phyloP scores from a whole-genome alignment of 2,888 invertebrate genomes.

The Disparrhopalites patrizii region DNA sequence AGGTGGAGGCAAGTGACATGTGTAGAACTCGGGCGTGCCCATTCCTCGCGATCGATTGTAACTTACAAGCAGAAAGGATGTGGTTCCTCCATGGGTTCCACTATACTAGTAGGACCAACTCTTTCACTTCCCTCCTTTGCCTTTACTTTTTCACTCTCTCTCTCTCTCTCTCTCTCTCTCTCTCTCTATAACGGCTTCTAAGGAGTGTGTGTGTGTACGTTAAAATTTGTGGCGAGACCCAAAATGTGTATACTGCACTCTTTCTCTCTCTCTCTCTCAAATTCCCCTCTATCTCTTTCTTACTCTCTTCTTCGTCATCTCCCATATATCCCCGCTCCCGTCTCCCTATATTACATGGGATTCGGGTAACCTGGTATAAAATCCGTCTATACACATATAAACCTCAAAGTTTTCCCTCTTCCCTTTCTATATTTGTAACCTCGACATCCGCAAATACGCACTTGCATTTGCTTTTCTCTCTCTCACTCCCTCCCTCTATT shows the following conservation, averaged over 20 bases:
- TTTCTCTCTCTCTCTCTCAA: neutral
- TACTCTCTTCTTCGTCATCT: no score
- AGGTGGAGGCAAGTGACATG: conserved; percentile 38
- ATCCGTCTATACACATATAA: no score
- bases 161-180: no score
- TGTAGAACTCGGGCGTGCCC: conserved; percentile 48
- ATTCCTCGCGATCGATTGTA: conserved; percentile 48
- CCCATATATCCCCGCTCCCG: no score
- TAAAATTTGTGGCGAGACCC: no score
- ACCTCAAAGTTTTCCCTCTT: neutral
- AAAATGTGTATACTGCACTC: no score
- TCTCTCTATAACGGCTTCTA: no score
- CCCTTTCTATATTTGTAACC: neutral
- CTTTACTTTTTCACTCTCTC: no score
- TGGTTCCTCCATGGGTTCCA: conserved; percentile 15
- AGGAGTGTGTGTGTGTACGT: no score
- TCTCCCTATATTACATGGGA: no score
- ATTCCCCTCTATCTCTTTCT: neutral
- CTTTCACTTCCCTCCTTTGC: no score
- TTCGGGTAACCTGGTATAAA: no score
- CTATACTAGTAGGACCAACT: neutral
- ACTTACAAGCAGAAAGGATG: conserved; percentile 38
- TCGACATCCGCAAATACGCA: neutral
- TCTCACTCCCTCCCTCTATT: neutral
- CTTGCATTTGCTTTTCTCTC: neutral